phyloP scores from a whole-genome alignment of 2,797 vertebrate genomes.

The Mustela erminea region DNA sequence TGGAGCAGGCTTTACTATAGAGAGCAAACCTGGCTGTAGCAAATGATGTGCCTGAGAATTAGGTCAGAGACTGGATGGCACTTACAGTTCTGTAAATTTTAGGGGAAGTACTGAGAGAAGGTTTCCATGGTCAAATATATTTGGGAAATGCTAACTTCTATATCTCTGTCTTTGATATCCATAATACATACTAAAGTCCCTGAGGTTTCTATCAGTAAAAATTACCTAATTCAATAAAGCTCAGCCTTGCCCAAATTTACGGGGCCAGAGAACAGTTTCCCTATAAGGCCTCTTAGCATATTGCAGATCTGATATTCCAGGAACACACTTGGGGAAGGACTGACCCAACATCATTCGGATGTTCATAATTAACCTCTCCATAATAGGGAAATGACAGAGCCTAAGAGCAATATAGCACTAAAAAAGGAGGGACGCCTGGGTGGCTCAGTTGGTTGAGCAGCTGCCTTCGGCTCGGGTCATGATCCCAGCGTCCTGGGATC shows the following conservation, averaged over 20 bases:
- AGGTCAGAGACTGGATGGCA: slow-evolving; percentile 20
- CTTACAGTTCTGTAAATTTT: background rate
- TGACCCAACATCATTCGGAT: background rate
- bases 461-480: too few relatives aligned
- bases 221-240: background rate
- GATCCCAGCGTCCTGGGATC: too few relatives aligned
- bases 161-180: background rate
- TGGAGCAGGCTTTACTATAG: background rate
- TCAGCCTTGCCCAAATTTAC: background rate
- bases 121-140: background rate
- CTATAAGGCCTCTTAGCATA: background rate
- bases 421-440: background rate
- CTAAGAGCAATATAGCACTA: background rate
- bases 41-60: slow-evolving; percentile 47
- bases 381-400: background rate
- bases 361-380: background rate
- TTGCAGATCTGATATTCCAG: background rate
- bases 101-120: slow-evolving; percentile 31
- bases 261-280: background rate
- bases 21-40: background rate
- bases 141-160: background rate
- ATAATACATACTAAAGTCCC: background rate
- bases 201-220: background rate
- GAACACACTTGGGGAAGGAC: background rate
- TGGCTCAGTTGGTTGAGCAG: too few relatives aligned